A percentile compares a stretch with the other conserved stretches of the same genome.
Evolutionary conservation across 2,797 vertebrate species (phyloP).

Genomic region (Gastrophryne carolinensis): DNA sequence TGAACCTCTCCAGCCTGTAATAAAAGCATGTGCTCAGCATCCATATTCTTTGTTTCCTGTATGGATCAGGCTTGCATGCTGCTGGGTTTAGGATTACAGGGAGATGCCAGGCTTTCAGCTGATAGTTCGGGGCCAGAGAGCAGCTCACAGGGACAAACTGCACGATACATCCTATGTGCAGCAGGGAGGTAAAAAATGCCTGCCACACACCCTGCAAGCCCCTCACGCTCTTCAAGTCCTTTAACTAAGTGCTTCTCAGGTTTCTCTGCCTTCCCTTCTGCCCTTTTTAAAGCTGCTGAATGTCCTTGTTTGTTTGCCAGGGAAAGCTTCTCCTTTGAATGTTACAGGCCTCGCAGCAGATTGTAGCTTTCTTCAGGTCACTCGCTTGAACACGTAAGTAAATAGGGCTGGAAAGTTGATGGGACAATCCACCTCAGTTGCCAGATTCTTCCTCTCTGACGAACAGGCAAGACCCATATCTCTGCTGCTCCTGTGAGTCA

Average conservation of each 20-base stretch:
- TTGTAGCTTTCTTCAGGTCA: slow-evolving; percentile 47
- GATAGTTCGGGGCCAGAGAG: slow-evolving; percentile 6
- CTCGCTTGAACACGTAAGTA: slow-evolving; percentile 60
- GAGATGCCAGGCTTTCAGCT: not conserved
- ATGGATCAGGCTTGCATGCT: too few species aligned
- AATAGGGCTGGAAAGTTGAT: slow-evolving; percentile 53
- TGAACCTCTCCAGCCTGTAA: not conserved
- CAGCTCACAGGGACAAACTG: not conserved
- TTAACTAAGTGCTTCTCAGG: not conserved
- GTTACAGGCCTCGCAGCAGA: slow-evolving; percentile 38
- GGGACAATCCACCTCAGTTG: slow-evolving; percentile 45
- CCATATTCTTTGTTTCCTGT: not conserved
- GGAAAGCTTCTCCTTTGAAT: slow-evolving; percentile 15
- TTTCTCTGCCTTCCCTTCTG: slow-evolving; percentile 14
- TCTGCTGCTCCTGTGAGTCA: not conserved
- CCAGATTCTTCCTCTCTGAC: not conserved
- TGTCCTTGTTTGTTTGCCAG: slow-evolving; percentile 12
- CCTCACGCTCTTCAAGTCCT: not conserved
- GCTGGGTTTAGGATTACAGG: not conserved
- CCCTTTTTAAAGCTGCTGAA: slow-evolving; percentile 17
- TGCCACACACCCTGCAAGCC: not conserved
- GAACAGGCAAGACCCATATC: not conserved
- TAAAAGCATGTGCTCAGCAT: not conserved
- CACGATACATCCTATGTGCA: not conserved
- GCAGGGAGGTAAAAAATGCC: not conserved